Base-by-base conservation (phyloP, 1,140 invertebrate genomes). In the Daktulosphaira vitifoliae region DNA sequence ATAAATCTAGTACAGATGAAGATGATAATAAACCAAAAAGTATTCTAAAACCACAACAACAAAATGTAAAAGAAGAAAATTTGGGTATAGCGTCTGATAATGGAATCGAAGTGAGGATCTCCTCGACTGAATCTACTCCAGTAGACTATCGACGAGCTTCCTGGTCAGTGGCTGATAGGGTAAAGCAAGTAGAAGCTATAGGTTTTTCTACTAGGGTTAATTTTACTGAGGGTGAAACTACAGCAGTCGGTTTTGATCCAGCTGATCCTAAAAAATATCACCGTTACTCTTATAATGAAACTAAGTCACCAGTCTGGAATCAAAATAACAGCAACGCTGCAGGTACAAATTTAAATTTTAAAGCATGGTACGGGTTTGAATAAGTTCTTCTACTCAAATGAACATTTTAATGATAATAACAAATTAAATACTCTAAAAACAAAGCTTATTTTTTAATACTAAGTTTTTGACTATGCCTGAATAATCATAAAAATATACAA, bases 141-240 rank as follows among this genome's bases (percentile, higher is more conserved):
- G 48, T 56, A 13, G 70, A 74, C 53, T 67, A 70, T 56, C 67
- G 72, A 66, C 66, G 71, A 65, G 72, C 74, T 1, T 73, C 73
- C 39, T 76, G 74, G 73, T 76, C 75, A n/a, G 78, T 79, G 44
- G 75, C 78, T 3, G 77, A 80, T 70, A 73, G 75, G 23, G 72
- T 78, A 13, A 74, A 71, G 67, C 69, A 72, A 64, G 71, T 72
- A 9, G 74, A 75, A 46, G 74, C 76, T 6, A 62, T 71, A 20
- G 79, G 79, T 11, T 81, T 79, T 71, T 81, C 80, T 0, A 81
- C 81, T 0, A 81, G 78, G 71, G 77, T 82, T 38, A 81, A 81
- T 71, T 74, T 76, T 74, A 76, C 76, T 23, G 69, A 73, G 53
- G 75, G 75, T 11, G 74, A 76, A 66, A 72, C 76, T 2, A 74